These are phyloP conservation scores for Melanotaenia nigrans DNA, from an alignment of 2,797 vertebrate species.

Conservation along the genomic window DNA sequence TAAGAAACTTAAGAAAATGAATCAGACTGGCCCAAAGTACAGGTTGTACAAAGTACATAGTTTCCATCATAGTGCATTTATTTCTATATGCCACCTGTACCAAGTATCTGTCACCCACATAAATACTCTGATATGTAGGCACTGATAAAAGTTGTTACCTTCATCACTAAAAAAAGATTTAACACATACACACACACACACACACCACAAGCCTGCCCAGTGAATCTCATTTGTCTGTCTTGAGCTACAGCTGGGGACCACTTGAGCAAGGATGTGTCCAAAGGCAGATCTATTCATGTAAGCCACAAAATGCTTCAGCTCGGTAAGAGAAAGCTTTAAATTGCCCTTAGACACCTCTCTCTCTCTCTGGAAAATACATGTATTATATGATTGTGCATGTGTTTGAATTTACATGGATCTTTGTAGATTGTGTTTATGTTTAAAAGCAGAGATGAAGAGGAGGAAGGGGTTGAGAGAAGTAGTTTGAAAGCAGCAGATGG, in stretches of 20 bases:
- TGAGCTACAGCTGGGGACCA: conserved; percentile 55
- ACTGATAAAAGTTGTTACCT: conserved; percentile 37
- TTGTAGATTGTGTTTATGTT: conserved; percentile 9
- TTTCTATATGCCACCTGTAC: conserved; percentile 27
- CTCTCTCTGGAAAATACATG: conserved; percentile 44
- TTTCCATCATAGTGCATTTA: conserved; percentile 32
- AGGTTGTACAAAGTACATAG: conserved; percentile 40
- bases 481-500: conserved; percentile 66
- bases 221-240: conserved; percentile 52
- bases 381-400: conserved; percentile 9
- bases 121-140: conserved; percentile 38
- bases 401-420: conserved; percentile 12
- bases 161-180: conserved; percentile 32
- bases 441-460: conserved; percentile 32
- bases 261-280: conserved; percentile 39
- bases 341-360: conserved; percentile 37
- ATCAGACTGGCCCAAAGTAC: conserved; percentile 23
- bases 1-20: conserved; percentile 29
- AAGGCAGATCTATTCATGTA: conserved; percentile 47
- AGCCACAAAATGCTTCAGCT: conserved; percentile 47
- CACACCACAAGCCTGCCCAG: conserved; percentile 7
- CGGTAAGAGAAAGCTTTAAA: conserved; percentile 61
- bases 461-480: conserved; percentile 36
- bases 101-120: conserved; percentile 28
- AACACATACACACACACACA: conserved; percentile 11